Evolutionary conservation across 2,113 vertebrate species (phyloP).

Genomic region (Cebidichthys violaceus): DNA sequence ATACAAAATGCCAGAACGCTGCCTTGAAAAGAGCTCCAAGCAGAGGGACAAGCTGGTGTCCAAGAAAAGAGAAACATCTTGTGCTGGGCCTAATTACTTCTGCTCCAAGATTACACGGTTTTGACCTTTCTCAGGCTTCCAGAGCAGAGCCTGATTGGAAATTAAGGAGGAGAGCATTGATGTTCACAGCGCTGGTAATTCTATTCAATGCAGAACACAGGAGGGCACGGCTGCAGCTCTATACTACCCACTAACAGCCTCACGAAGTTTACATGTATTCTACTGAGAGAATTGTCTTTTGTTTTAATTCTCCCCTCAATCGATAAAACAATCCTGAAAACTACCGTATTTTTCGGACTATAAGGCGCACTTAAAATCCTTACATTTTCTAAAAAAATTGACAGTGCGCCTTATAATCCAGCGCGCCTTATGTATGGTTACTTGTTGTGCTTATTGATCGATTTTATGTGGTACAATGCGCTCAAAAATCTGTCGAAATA

Average conservation of each 20-base stretch:
- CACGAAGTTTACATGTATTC: slow-evolving; percentile 21
- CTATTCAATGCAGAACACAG: slow-evolving; percentile 31
- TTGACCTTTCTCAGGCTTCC: slow-evolving; percentile 71
- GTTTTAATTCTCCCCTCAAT: background rate
- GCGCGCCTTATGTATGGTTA: no score
- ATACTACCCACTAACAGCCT: background rate
- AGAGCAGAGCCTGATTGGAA: slow-evolving; percentile 38
- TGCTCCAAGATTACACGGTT: slow-evolving; percentile 69
- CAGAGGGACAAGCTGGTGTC: slow-evolving; percentile 62
- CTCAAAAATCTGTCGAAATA: no score
- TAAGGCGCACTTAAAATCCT: no score
- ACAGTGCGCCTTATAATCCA: no score
- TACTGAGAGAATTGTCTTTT: slow-evolving; percentile 4
- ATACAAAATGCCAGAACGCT: slow-evolving; percentile 66
- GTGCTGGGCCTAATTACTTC: slow-evolving; percentile 78
- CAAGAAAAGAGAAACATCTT: slow-evolving; percentile 73
- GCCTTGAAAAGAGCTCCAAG: slow-evolving; percentile 63
- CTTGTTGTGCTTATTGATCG: no score
- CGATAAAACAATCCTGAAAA: background rate
- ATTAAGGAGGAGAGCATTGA: slow-evolving; percentile 25
- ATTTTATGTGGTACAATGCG: no score
- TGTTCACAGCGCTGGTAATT: slow-evolving; percentile 43
- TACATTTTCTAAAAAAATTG: no score
- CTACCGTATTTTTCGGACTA: no score
- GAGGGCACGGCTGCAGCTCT: slow-evolving; percentile 1